Evolutionary conservation across 2,888 invertebrate genomes (phyloP).

Genomic region (Orchesella flavescens): DNA sequence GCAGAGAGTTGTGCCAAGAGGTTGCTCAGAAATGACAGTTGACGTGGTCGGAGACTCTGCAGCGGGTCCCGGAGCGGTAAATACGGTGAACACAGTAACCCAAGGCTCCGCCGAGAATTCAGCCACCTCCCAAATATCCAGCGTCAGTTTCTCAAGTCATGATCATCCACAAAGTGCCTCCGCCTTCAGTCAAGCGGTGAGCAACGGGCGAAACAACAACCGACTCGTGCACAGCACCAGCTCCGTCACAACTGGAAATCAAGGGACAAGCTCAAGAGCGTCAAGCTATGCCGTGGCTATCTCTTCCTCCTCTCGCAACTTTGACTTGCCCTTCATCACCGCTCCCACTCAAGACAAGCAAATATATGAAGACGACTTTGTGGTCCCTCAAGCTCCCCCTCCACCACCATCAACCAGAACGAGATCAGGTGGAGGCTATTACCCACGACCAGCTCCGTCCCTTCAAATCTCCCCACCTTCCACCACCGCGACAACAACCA

Average conservation of each 20-base stretch:
- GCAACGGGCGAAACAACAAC: conserved; percentile 71
- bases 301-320: conserved; percentile 69
- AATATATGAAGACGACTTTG: conserved; percentile 69
- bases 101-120: conserved; percentile 72
- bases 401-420: conserved; percentile 31
- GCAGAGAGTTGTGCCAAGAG: conserved; percentile 71
- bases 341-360: conserved; percentile 62
- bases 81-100: conserved; percentile 69
- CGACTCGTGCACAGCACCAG: conserved; percentile 70
- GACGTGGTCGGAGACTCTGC: conserved; percentile 69
- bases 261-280: conserved; percentile 69
- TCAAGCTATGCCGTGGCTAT: conserved; percentile 71
- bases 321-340: conserved; percentile 69
- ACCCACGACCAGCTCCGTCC: conserved; percentile 36
- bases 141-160: conserved; percentile 70
- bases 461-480: background rate
- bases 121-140: conserved; percentile 72
- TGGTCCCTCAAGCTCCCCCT: conserved; percentile 58
- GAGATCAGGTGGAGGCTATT: conserved; percentile 39
- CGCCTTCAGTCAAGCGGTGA: conserved; percentile 71
- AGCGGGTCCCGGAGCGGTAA: conserved; percentile 56
- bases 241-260: conserved; percentile 69
- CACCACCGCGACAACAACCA: conserved; percentile 5
- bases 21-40: conserved; percentile 71
- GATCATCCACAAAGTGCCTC: conserved; percentile 70